Evolutionary conservation across 2,888 invertebrate genomes (phyloP).

Genomic region (Heliconius cydno): DNA sequence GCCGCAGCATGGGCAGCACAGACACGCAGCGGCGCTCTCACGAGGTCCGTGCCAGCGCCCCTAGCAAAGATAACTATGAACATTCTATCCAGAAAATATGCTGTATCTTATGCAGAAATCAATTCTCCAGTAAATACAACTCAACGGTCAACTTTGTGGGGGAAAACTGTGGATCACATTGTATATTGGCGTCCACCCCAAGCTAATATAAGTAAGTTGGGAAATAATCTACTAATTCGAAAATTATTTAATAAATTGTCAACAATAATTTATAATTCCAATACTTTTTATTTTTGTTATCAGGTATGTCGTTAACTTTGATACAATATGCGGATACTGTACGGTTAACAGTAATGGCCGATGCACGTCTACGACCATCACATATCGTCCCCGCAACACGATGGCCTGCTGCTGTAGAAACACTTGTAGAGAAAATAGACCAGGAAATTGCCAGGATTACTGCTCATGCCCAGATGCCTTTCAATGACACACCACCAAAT

Average conservation of each 20-base stretch:
- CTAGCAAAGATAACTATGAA: conserved; percentile 81
- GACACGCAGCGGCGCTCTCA: conserved; percentile 82
- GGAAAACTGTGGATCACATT: conserved; percentile 85
- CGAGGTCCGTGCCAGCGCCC: conserved; percentile 85
- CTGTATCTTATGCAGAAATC: conserved; percentile 86
- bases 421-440: conserved; percentile 68
- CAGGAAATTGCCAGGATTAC: conserved; percentile 73
- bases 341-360: conserved; percentile 87
- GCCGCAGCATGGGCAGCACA: conserved; percentile 80
- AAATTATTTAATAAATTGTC: neutral
- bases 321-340: conserved; percentile 87
- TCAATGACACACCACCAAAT: conserved; percentile 31
- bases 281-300: conserved; percentile 41
- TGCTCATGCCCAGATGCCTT: conserved; percentile 54
- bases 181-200: conserved; percentile 90
- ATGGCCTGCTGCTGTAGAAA: conserved; percentile 73
- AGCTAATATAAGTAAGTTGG: conserved; percentile 88
- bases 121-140: conserved; percentile 66
- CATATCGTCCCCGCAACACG: conserved; percentile 82
- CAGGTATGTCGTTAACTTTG: conserved; percentile 89
- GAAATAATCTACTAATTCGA: neutral
- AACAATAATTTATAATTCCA: neutral
- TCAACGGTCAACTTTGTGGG: conserved; percentile 84
- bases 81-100: conserved; percentile 86
- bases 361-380: conserved; percentile 86